phyloP scores from a whole-genome alignment of 2,797 vertebrate species.

The Cottoperca gobio region DNA sequence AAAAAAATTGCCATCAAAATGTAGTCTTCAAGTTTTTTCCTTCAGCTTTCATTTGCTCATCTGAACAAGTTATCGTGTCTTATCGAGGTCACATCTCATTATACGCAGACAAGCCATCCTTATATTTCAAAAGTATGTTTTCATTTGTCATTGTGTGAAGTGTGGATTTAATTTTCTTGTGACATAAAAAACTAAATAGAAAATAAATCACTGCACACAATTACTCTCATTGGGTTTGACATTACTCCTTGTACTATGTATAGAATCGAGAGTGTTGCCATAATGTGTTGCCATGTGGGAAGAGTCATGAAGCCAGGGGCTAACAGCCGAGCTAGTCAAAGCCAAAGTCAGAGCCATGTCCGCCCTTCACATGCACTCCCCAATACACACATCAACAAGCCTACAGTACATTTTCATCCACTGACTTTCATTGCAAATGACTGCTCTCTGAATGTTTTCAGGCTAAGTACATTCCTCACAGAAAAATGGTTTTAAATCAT shows the following conservation, averaged over 20 bases:
- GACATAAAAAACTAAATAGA: neutral
- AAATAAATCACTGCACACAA: slow-evolving; percentile 45
- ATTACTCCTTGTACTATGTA: slow-evolving; percentile 63
- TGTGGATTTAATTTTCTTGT: slow-evolving; percentile 36
- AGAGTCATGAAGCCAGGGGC: slow-evolving; percentile 77
- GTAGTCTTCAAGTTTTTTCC: neutral
- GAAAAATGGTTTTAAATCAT: slow-evolving; percentile 47
- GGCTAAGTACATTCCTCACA: slow-evolving; percentile 54
- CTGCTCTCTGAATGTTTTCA: slow-evolving; percentile 68
- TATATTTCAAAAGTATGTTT: neutral
- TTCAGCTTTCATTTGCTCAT: slow-evolving; percentile 8
- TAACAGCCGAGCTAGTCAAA: slow-evolving; percentile 64
- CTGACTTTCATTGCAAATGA: slow-evolving; percentile 79
- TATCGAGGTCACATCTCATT: slow-evolving; percentile 1
- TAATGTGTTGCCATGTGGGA: slow-evolving; percentile 77
- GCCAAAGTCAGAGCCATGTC: slow-evolving; percentile 73
- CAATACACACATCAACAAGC: slow-evolving; percentile 64
- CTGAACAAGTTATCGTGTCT: neutral
- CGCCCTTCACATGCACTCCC: slow-evolving; percentile 70
- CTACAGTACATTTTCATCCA: slow-evolving; percentile 69
- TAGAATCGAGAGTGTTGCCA: slow-evolving; percentile 69
- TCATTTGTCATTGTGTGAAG: slow-evolving; percentile 1
- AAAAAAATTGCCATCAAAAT: slow-evolving; percentile 5
- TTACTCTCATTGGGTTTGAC: slow-evolving; percentile 69
- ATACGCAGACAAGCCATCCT: neutral